Evolutionary conservation across 2,888 invertebrate genomes (phyloP).

Genomic region (Campoplex nolae): DNA sequence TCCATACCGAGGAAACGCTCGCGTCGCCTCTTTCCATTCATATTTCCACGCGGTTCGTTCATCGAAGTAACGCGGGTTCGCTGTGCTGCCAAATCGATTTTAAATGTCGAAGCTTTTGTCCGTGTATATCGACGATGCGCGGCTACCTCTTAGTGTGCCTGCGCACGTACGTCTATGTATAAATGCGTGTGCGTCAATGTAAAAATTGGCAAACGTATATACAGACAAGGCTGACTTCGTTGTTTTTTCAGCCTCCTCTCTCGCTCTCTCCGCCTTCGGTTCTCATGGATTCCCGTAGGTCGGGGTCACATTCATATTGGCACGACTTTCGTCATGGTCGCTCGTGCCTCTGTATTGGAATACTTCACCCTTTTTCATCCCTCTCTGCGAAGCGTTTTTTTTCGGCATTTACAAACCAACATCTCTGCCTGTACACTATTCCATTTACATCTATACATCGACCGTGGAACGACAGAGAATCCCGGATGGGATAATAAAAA

Average conservation of each 20-base stretch:
- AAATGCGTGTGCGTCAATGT: neutral
- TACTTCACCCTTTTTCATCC: conserved; percentile 64
- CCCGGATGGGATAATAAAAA: conserved; percentile 74
- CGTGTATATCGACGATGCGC: conserved; percentile 35
- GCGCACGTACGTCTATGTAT: neutral
- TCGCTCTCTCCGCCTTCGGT: conserved; percentile 68
- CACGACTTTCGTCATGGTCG: conserved; percentile 60
- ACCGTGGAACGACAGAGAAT: conserved; percentile 44
- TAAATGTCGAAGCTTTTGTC: conserved; percentile 72
- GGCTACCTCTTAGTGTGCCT: conserved; percentile 10
- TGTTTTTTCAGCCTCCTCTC: conserved; percentile 60
- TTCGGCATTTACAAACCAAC: conserved; percentile 73
- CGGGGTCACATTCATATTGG: conserved; percentile 76
- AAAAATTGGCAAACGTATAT: conserved; percentile 69
- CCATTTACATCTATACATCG: conserved; percentile 3
- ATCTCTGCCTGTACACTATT: conserved; percentile 48
- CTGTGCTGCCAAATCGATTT: conserved; percentile 79
- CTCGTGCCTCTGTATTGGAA: conserved; percentile 41
- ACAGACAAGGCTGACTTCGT: conserved; percentile 41
- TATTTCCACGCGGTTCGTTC: conserved; percentile 80
- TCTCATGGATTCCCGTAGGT: conserved; percentile 77
- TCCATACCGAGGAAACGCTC: conserved; percentile 76
- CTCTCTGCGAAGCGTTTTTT: conserved; percentile 47
- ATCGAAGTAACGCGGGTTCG: conserved; percentile 76
- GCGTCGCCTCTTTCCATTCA: conserved; percentile 82